Base-by-base conservation (phyloP, 37 sponge, comb jelly and placozoan genomes). In the Dysidea cf. avara region DNA sequence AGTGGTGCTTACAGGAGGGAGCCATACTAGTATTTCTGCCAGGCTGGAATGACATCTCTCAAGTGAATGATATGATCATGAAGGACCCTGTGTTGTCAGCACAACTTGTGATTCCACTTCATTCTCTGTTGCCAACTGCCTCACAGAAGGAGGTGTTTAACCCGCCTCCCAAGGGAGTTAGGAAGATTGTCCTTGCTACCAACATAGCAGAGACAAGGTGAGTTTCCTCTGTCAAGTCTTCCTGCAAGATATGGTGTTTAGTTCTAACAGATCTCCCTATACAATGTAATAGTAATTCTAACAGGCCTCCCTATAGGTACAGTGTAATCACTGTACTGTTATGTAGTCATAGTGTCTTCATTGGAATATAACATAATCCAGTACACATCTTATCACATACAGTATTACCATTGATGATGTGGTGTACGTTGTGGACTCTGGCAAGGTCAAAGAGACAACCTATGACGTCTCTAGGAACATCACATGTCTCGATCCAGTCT, bases 391-490 rank as follows among this genome's bases (percentile, higher is more conserved):
- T n/a, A n/a, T 16, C 9, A 5, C 46, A 12, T 43, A 43, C 46
- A 87, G 88, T 28, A 87, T 95, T 49, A 95, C 96, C 52, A 87
- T 95, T 38, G 89, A 90, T 36, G 92, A 95, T 87, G 92, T 95
- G 11, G 85, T 88, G 46, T 90, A 75, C 71, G 96, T 95, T 5
- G 70, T 95, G 40, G 92, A 95, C 77, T 74, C 75, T 49, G 96
- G 96, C 24, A 87, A 88, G 48, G 86, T 87, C 52, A 90, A 90
- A 71, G 90, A 94, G 49, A 83, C 81, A 9, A 80, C 75, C 3
- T 90, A 83, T 79, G 86, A 85, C 78, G 83, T 31, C 24, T 33
- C 73, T 31, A 63, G 77, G 22, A 65, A 82, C 74, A 49, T 89
- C 58, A 83, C 85, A 57, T 76, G 83, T 25, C 74, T 84, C 59